Percentiles rank a stretch among this genome's conserved stretches.
These are phyloP conservation scores for Hippoglossus stenolepis DNA, from an alignment of 2,113 vertebrate species.

Conservation along the genomic window DNA sequence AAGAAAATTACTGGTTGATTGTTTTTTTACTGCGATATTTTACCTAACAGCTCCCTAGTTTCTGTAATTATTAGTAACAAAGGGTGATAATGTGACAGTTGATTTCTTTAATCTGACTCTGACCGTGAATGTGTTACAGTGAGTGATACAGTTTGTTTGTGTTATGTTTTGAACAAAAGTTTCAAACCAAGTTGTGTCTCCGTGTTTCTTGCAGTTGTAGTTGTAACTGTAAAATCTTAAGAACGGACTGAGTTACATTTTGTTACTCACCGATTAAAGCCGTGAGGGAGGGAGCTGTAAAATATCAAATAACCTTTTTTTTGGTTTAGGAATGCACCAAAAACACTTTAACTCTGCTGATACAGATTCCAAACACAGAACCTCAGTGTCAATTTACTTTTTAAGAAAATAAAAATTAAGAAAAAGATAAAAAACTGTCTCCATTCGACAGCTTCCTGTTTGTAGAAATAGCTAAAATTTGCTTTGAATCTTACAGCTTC, in stretches of 20 bases:
- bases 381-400: not conserved
- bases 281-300: constrained; percentile 44
- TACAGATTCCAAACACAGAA: constrained; percentile 10
- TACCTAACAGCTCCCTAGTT: constrained; percentile 44
- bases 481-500: too few relatives aligned
- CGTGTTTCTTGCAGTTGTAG: not conserved
- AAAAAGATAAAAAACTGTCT: not conserved
- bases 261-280: constrained; percentile 31
- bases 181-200: not conserved
- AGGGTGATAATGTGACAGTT: constrained; percentile 10
- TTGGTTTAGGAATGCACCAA: constrained; percentile 32
- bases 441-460: not conserved
- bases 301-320: constrained; percentile 26
- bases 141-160: constrained; percentile 3
- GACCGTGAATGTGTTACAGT: not conserved
- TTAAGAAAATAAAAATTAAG: not conserved
- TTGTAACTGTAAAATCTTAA: not conserved
- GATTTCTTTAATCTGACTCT: not conserved
- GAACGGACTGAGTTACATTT: not conserved
- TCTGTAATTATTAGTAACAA: constrained; percentile 19
- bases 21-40: constrained; percentile 9
- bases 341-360: not conserved
- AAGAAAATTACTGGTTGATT: not conserved
- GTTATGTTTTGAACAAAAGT: not conserved
- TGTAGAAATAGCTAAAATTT: not conserved